Conservation (phyloP, 1,140 invertebrate genomes). For the Leptinotarsa texana region DNA sequence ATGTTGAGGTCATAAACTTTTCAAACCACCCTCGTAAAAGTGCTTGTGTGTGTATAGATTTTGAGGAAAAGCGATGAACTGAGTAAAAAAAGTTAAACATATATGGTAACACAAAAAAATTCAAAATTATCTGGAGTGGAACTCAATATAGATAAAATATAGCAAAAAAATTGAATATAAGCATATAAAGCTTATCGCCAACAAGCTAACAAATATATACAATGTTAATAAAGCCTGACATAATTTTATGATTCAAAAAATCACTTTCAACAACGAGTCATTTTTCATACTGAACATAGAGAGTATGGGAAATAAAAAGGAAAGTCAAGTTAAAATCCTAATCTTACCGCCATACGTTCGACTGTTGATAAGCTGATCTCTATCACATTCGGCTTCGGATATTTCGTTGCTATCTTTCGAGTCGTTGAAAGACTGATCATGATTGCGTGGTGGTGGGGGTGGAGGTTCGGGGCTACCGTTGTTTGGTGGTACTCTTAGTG, state of each 20-base stretch:
- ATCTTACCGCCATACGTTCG: constrained; percentile 73
- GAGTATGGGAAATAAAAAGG: background rate
- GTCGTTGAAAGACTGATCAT: constrained; percentile 81
- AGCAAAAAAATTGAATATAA: background rate
- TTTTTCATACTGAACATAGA: no score
- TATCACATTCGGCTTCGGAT: constrained; percentile 90
- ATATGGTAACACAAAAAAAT: no score
- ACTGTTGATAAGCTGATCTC: constrained; percentile 71
- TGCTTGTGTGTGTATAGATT: no score
- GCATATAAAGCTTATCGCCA: background rate
- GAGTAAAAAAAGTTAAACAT: no score
- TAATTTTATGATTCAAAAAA: background rate
- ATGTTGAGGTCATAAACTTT: no score
- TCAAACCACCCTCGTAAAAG: no score
- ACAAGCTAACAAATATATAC: background rate
- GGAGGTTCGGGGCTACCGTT: constrained; percentile 75
- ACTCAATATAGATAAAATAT: background rate
- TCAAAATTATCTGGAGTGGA: no score
- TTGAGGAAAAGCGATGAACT: no score
- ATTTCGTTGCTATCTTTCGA: constrained; percentile 92
- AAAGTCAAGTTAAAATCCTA: background rate
- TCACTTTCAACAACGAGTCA: no score
- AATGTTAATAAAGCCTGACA: background rate
- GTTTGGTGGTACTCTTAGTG: constrained; percentile 67
- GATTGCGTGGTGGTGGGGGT: constrained; percentile 76